Evolutionary conservation across 2,797 vertebrate genomes (phyloP), one percentile per base, ranked within the genome.

Genomic region (Platalea minor): DNA sequence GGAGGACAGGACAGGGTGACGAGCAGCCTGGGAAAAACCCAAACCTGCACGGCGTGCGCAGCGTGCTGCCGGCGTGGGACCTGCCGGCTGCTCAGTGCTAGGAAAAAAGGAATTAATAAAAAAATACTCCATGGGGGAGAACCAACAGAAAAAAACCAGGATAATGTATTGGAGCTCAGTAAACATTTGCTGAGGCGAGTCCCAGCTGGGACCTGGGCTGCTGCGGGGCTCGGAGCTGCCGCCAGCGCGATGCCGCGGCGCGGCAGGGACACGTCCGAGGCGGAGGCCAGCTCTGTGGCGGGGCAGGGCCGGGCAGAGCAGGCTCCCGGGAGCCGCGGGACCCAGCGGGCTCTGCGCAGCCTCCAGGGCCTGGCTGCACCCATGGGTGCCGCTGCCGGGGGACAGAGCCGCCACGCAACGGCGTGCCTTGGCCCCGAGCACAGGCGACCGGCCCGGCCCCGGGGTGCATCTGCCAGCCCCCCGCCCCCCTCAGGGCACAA

Each of bases 21-120:
- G 11, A 51, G 7, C 26, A 16, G 26, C 6, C 7, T 5, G 0
- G 26, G 26, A 57, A 9, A 56, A 28, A 5, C 2, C 45, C 54
- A 19, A 35, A 31, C 6, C 43, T 0, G 15, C 13, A 1, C 0
- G 4, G 75, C 0, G 20, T 0, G 16, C 19, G 4, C 43, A 16
- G 28, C 1, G 9, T 5, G 11, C 39, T 17, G 59, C 60, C 10
- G 24, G 35, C 5, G 5, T 6, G 14, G 29, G 35, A 31, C 43
- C 57, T 1, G 26, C 74, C 1, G 2, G 63, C 43, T 11, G 35
- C 67, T 31, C 19, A 0, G 76, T 0, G 24, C 63, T 51, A 19
- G 39, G 46, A 17, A 48, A 48, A 54, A 46, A 53, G 10, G 7
- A 7, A 67, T 35, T 16, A 4, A 14, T 29, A 35, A n/a, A 39